Conservation (phyloP, 2,888 invertebrate genomes). For the Brachylomia viminalis region DNA sequence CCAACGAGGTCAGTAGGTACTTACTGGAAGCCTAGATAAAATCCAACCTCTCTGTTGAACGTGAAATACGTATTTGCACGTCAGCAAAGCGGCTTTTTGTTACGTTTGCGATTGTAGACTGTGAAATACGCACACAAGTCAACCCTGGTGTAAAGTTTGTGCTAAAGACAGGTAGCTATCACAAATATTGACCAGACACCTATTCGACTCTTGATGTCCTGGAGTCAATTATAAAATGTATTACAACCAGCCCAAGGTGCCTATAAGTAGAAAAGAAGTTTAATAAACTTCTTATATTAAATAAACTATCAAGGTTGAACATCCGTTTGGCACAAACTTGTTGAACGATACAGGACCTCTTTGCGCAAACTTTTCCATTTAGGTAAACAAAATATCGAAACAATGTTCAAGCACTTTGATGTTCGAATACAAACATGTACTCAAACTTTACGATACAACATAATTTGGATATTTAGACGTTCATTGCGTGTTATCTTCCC, state of each 20-base stretch:
- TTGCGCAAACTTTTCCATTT: conserved; percentile 40
- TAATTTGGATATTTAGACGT: neutral
- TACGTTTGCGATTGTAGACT: conserved; percentile 41
- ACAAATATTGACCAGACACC: no score
- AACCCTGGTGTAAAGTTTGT: conserved; percentile 44
- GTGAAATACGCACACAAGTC: conserved; percentile 18
- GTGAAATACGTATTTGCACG: conserved; percentile 11
- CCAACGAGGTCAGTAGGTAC: conserved; percentile 1
- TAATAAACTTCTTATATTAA: no score
- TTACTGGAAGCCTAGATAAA: conserved; percentile 23
- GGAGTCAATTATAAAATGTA: conserved; percentile 45
- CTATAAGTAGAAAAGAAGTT: no score
- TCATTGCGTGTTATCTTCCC: neutral
- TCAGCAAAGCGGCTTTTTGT: conserved; percentile 32
- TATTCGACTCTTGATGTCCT: conserved; percentile 2
- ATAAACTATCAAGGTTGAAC: no score
- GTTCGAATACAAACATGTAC: conserved; percentile 8
- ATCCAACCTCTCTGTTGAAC: conserved; percentile 23
- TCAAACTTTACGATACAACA: neutral
- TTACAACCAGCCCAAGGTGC: conserved; percentile 12
- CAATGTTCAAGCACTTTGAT: conserved; percentile 30
- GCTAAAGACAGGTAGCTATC: conserved; percentile 19
- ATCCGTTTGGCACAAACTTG: conserved; percentile 19
- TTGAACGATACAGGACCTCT: conserved; percentile 21
- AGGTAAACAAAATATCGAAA: conserved; percentile 23